These are phyloP conservation scores for Seriola quinqueradiata DNA, from an alignment of 2,113 vertebrate genomes.

Conservation along the genomic window DNA sequence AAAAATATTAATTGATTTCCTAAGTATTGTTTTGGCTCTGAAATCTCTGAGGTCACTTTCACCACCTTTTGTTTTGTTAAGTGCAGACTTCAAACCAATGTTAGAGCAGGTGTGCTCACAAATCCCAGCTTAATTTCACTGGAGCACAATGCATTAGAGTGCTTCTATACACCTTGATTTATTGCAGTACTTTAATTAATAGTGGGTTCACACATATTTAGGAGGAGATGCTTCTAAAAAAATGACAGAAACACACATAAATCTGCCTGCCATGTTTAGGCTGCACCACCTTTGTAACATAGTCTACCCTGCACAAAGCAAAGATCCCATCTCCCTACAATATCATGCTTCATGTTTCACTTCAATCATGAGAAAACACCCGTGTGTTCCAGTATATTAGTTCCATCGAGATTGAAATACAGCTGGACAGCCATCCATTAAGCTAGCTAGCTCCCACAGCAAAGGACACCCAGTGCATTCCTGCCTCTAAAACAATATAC, in stretches of 20 bases:
- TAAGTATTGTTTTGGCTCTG: neutral
- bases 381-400: neutral
- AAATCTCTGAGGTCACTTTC: neutral
- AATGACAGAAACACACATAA: neutral
- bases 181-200: neutral
- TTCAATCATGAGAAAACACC: conserved; percentile 4
- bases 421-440: conserved; percentile 66
- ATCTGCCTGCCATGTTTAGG: neutral
- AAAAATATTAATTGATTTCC: neutral
- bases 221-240: neutral
- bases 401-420: conserved; percentile 22
- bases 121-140: neutral
- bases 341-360: neutral
- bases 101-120: neutral
- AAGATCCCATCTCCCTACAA: neutral
- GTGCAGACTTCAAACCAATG: neutral
- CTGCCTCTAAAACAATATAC: conserved; percentile 83
- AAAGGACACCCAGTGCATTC: conserved; percentile 83
- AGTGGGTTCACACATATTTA: neutral
- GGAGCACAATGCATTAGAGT: neutral
- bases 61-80: neutral
- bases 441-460: conserved; percentile 71
- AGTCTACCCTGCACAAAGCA: neutral
- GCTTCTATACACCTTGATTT: neutral
- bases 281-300: neutral